Evolutionary conservation across 2,888 invertebrate species (phyloP), one percentile per base, ranked within the genome.

Genomic region (Cephus sareptanus): DNA sequence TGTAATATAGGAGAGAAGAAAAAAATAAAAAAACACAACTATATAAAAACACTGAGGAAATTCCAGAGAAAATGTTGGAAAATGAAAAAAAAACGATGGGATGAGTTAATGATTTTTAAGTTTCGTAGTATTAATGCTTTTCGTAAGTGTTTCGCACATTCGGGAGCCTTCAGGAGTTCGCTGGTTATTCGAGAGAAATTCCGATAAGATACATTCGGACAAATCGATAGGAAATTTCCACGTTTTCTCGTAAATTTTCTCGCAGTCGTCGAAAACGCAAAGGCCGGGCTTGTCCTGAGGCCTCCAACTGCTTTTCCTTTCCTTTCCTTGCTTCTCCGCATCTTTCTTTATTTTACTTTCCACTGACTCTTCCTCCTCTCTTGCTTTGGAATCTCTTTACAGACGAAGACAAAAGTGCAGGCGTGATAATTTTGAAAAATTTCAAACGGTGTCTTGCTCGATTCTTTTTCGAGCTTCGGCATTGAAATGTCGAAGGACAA

Each of bases 1-100:
- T 75, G 77, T 74, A 69, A 78, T 76, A 73, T 77, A 56, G 71
- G 69, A 73, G 70, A 35, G 75, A 75, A 31, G 69, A 73, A 75
- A 77, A 71, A 77, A 68, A 71, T 69, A 1, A 31, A 37, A 73
- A 56, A 74, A n/a, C 69, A 75, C 13, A 33, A 73, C 73, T 23
- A 34, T 13, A 68, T 4, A 35, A 78, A 79, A 77, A 79, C 56
- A 56, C 0, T 56, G 23, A 9, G 23, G 23, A 9, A 15, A 9
- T 56, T 56, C 56, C 56, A 56, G 56, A 56, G 56, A 56, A 56
- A 56, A 56, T 56, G 23, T 40, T 40, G 23, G 40, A 40, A 40
- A 56, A 56, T 23, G 23, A 56, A 56, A 56, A 56, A 56, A 9
- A 56, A 23, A 56, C 56, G 23, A 56, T 9, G 6, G 23, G 56